phyloP scores from a whole-genome alignment of 2,888 invertebrate genomes.

The Patella depressa region DNA sequence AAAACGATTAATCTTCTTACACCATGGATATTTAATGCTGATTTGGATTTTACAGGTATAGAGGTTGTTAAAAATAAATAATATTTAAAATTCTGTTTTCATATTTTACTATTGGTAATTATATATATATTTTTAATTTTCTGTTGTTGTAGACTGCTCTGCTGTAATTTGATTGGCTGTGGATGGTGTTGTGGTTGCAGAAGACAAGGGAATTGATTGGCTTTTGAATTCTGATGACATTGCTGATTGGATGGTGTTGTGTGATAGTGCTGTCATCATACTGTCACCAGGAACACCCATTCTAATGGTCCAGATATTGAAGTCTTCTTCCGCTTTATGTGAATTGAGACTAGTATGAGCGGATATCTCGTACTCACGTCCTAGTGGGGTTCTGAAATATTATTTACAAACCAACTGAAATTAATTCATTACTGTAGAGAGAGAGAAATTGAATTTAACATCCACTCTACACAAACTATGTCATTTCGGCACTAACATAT shows the following conservation, averaged over 20 bases:
- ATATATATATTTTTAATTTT: no score
- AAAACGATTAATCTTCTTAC: no score
- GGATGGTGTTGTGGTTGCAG: background rate
- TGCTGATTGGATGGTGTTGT: conserved; percentile 18
- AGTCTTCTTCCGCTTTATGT: conserved; percentile 67
- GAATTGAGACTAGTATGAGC: conserved; percentile 65
- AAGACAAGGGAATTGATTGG: background rate
- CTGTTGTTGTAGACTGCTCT: background rate
- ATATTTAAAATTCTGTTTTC: no score
- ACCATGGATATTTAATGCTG: no score
- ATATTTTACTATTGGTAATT: no score
- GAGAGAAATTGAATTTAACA: no score
- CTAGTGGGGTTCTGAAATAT: conserved; percentile 62
- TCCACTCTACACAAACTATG: no score
- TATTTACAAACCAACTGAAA: background rate
- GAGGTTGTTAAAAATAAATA: no score
- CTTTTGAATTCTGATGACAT: background rate
- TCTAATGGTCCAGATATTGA: conserved; percentile 66
- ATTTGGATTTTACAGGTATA: no score
- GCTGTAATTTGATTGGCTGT: background rate
- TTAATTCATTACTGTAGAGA: no score
- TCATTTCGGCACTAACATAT: no score
- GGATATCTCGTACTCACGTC: conserved; percentile 68
- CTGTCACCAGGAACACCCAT: conserved; percentile 63
- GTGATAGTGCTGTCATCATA: conserved; percentile 43